Evolutionary conservation across 2,888 invertebrate genomes (phyloP), one percentile per base, ranked within the genome.

Genomic region (Actias luna): DNA sequence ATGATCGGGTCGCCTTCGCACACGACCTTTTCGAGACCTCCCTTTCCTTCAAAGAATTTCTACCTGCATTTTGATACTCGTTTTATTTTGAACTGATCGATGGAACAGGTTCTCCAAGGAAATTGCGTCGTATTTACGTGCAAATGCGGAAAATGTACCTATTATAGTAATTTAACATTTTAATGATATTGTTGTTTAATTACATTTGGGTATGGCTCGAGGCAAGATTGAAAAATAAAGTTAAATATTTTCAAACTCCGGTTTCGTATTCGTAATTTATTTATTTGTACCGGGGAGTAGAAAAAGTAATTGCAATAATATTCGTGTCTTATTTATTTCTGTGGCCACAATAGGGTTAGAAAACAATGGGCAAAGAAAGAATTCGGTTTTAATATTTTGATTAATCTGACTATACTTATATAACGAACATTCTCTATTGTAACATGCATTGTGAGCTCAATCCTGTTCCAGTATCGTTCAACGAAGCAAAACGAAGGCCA

Each of bases 1-100:
- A 83, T 82, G 83, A 76, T 84, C 82, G 76, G 79, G 82, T 85
- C 83, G 84, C 87, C 88, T 89, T 89, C 88, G 73, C 67, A 65
- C 64, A 63, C 82, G 87, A 88, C 89, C 89, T 89, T 85, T 84
- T 70, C 63, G 46, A 78, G 80, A 83, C 83, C 82, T 83, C 76
- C 85, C 84, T 87, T 88, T 85, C 86, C 77, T 84, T 78, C 70
- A 67, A 75, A 76, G 79, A 82, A 86, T 85, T 85, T 84, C 82
- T 83, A 84, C 82, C 74, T 78, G 80, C 73, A 72, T 69, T 73
- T 76, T 76, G 63, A 74, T 67, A 65, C 63, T 63, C 63, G 59
- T 63, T 64, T 63, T 71, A 55, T 65, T 70, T 69, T 70, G 67
- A 69, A 70, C 66, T 69, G 64, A 67, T 65, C 68, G 63, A 70